These are phyloP conservation scores for Didymodactylos carnosus DNA, from an alignment of 2,888 invertebrate genomes.

Conservation along the genomic window DNA sequence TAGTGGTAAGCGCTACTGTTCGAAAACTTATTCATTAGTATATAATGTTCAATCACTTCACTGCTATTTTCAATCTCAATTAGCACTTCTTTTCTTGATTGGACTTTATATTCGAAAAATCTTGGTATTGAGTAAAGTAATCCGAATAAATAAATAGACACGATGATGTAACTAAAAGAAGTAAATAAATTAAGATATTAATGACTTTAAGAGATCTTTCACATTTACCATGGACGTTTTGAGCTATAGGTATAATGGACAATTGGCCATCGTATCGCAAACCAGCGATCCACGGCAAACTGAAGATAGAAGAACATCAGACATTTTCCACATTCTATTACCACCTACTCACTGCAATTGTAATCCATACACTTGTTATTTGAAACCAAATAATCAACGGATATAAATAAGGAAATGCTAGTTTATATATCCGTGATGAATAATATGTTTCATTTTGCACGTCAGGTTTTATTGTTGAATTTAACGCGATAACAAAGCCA, in stretches of 20 bases:
- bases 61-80: not conserved
- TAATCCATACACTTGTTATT: slow-evolving; percentile 7
- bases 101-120: slow-evolving; percentile 6
- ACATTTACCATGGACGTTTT: not conserved
- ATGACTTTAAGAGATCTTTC: not conserved
- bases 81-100: not conserved
- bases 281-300: slow-evolving; percentile 7
- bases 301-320: no score
- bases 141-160: not conserved
- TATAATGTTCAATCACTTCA: not conserved
- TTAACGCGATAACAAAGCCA: not conserved
- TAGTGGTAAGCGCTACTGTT: not conserved
- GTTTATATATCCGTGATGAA: not conserved
- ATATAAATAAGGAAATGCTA: slow-evolving; percentile 2
- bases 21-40: not conserved
- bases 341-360: no score
- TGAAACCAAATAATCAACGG: slow-evolving; percentile 11
- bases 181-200: not conserved
- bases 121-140: slow-evolving; percentile 12
- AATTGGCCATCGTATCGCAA: slow-evolving; percentile 10
- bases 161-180: not conserved
- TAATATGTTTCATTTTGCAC: not conserved
- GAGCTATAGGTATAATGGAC: slow-evolving; percentile 6
- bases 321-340: no score
- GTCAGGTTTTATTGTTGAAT: not conserved